Conservation (phyloP, 37 sponge, comb jelly and placozoan species). For the Hormiphora californensis region DNA sequence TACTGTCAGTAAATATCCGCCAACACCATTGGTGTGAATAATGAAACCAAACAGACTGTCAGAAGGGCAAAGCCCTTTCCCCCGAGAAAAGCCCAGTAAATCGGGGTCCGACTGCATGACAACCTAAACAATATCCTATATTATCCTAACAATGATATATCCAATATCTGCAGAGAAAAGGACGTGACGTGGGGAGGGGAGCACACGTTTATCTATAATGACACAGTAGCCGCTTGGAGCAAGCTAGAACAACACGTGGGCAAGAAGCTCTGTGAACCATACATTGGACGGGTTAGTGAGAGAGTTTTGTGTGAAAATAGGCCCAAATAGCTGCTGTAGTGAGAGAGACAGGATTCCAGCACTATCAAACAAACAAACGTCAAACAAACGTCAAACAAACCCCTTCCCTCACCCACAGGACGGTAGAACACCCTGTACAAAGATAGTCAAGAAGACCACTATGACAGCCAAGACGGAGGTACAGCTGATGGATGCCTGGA, state of each 20-base stretch:
- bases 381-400: background rate
- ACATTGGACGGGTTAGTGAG: slow-evolving; percentile 34
- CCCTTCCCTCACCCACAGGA: background rate
- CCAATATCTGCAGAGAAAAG: no score
- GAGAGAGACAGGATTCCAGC: no score
- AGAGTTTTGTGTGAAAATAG: no score
- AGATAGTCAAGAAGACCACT: background rate
- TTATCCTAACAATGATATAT: no score
- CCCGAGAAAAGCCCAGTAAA: no score
- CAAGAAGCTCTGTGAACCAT: slow-evolving; percentile 27
- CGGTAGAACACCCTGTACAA: slow-evolving; percentile 28
- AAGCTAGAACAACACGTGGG: slow-evolving; percentile 8
- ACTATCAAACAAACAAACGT: background rate
- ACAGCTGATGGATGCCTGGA: slow-evolving; percentile 35
- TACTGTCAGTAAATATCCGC: no score
- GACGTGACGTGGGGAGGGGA: slow-evolving; percentile 32
- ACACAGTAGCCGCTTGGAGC: slow-evolving; percentile 44
- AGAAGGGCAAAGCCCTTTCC: no score
- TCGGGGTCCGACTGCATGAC: no score
- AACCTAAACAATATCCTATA: no score
- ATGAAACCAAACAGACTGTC: no score
- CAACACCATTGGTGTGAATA: no score
- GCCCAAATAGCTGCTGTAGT: no score
- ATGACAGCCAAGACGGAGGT: background rate
- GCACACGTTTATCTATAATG: slow-evolving; percentile 23